phyloP scores from a whole-genome alignment of 2,888 invertebrate genomes.

The Cheilosia scutellata region DNA sequence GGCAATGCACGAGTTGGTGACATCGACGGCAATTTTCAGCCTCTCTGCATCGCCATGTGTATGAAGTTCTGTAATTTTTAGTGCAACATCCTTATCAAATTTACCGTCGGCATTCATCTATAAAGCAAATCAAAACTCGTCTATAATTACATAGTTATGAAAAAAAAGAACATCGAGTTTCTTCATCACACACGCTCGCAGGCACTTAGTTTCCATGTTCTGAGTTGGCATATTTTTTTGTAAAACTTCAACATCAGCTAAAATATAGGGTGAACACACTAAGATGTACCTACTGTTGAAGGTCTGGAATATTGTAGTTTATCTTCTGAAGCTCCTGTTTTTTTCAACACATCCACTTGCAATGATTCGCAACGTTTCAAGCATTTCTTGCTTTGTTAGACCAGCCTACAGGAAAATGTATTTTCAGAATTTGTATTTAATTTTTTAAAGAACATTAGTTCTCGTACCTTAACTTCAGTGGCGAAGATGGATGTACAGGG shows the following conservation, averaged over 20 bases:
- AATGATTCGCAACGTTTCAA: not conserved
- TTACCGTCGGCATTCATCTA: slow-evolving; percentile 81
- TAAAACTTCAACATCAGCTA: slow-evolving; percentile 81
- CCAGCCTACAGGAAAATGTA: not conserved
- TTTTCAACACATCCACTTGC: slow-evolving; percentile 1
- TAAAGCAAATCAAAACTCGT: not conserved
- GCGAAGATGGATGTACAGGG: not conserved
- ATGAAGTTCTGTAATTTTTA: slow-evolving; percentile 78
- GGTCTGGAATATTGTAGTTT: not conserved
- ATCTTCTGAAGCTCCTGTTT: slow-evolving; percentile 24
- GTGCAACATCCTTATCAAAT: slow-evolving; percentile 77
- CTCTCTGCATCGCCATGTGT: slow-evolving; percentile 78
- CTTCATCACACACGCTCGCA: slow-evolving; percentile 82
- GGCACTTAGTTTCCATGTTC: slow-evolving; percentile 80
- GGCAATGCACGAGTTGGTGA: slow-evolving; percentile 79
- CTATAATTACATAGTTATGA: too few species aligned
- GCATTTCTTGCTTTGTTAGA: not conserved
- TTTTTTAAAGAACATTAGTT: not conserved
- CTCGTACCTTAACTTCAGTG: not conserved
- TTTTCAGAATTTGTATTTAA: not conserved
- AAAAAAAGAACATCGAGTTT: slow-evolving; percentile 80
- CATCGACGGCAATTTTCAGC: slow-evolving; percentile 75
- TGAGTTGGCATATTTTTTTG: slow-evolving; percentile 78
- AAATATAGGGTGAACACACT: not conserved
- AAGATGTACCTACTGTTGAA: not conserved